Evolutionary conservation across 1,140 invertebrate species (phyloP).

Genomic region (Bradynema listronoti): DNA sequence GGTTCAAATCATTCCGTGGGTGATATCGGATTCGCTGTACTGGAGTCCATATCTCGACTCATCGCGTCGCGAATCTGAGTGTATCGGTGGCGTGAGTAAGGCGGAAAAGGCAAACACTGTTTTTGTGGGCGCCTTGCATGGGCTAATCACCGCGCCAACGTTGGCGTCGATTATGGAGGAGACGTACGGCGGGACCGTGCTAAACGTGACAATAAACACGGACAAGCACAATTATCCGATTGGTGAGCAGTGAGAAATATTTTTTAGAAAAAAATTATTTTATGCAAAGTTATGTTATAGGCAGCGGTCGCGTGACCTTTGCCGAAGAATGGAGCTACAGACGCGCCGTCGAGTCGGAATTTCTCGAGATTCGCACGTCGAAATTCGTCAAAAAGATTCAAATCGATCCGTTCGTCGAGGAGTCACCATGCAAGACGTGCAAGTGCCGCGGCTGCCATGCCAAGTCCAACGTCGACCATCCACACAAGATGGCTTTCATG

Average conservation of each 20-base stretch:
- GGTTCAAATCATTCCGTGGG: conserved; percentile 95
- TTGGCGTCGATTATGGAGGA: conserved; percentile 89
- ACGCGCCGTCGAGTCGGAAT: conserved; percentile 82
- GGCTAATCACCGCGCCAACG: conserved; percentile 83
- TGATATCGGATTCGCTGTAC: conserved; percentile 69
- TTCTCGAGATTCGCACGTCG: conserved; percentile 84
- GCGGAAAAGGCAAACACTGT: conserved; percentile 58
- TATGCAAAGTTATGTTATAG: conserved; percentile 27
- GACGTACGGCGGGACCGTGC: conserved; percentile 77
- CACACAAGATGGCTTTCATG: too few species aligned
- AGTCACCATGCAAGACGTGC: conserved; percentile 81
- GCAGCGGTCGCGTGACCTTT: conserved; percentile 86
- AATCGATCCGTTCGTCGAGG: conserved; percentile 92
- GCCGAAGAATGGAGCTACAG: conserved; percentile 80
- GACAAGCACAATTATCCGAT: conserved; percentile 97
- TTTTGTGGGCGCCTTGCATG: conserved; percentile 93
- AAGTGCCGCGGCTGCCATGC: conserved; percentile 58
- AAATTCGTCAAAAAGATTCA: conserved; percentile 95
- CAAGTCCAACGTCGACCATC: too few species aligned
- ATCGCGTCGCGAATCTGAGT: neutral
- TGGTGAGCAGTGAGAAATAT: conserved; percentile 60
- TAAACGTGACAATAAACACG: conserved; percentile 92
- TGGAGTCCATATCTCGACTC: neutral
- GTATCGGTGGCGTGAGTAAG: too few species aligned
- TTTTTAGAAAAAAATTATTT: conserved; percentile 10